phyloP scores from a whole-genome alignment of 2,888 invertebrate genomes.

The Rhimphoctona megacephalus region DNA sequence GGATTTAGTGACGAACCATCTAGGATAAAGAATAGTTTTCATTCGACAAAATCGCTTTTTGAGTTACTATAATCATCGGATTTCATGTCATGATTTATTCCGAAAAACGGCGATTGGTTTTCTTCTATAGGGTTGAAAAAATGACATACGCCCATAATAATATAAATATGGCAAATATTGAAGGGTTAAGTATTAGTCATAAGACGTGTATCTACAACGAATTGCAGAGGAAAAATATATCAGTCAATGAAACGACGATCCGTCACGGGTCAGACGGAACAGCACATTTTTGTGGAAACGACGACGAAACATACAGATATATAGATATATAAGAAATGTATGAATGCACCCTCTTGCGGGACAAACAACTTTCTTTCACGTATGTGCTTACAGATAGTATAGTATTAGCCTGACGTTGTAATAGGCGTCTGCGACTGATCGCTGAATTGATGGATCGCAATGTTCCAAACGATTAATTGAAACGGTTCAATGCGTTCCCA shows the following conservation, averaged over 20 bases:
- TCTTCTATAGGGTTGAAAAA: neutral
- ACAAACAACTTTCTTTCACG: conserved; percentile 76
- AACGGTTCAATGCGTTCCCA: conserved; percentile 69
- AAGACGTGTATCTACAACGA: conserved; percentile 18
- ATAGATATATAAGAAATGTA: conserved; percentile 17
- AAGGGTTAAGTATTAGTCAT: conserved; percentile 31
- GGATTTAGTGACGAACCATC: no score
- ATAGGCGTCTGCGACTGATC: conserved; percentile 58
- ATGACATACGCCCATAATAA: neutral
- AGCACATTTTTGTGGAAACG: conserved; percentile 74
- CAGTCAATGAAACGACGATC: conserved; percentile 66
- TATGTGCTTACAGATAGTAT: conserved; percentile 59
- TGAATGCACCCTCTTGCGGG: conserved; percentile 70
- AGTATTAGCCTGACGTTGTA: conserved; percentile 42
- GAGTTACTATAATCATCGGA: neutral
- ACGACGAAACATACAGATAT: conserved; percentile 70
- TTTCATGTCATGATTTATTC: neutral
- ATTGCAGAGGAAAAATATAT: conserved; percentile 40
- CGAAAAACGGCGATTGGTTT: neutral
- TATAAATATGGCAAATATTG: neutral
- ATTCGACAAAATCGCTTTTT: neutral
- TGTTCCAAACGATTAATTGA: conserved; percentile 68
- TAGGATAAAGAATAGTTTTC: neutral
- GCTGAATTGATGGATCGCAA: conserved; percentile 65
- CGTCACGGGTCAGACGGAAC: conserved; percentile 66